These are phyloP conservation scores for Xenopus petersii DNA, from an alignment of 2,797 vertebrate species.

Conservation along the genomic window DNA sequence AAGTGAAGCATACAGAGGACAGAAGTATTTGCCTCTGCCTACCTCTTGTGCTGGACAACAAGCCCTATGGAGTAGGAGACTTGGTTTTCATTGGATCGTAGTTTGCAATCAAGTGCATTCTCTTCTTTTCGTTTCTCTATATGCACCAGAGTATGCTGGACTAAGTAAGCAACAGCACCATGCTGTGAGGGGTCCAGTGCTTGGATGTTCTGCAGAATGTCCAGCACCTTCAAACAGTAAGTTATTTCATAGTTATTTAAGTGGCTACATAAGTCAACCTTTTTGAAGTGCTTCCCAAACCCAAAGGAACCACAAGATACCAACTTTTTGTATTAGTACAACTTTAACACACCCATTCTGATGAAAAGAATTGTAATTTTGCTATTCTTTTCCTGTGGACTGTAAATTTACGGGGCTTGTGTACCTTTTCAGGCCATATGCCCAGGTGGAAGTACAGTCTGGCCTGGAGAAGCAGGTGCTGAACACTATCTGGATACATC, in stretches of 20 bases:
- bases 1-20: too few species aligned
- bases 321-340: too few species aligned
- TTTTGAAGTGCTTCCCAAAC: too few species aligned
- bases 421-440: constrained; percentile 98
- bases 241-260: too few species aligned
- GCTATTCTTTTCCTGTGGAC: too few species aligned
- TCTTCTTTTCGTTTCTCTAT: constrained; percentile 93
- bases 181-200: constrained; percentile 93
- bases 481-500: constrained; percentile 95
- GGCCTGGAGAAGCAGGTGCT: constrained; percentile 93
- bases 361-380: too few species aligned
- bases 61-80: constrained; percentile 89
- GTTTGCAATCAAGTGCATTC: constrained; percentile 81
- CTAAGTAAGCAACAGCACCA: constrained; percentile 89
- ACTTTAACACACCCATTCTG: too few species aligned
- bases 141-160: constrained; percentile 94
- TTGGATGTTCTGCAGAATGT: constrained; percentile 96
- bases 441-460: constrained; percentile 96
- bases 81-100: constrained; percentile 79
- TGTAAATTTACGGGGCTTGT: background rate
- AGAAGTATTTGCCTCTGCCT: constrained; percentile 34
- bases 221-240: constrained; percentile 78
- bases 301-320: too few species aligned
- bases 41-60: constrained; percentile 97
- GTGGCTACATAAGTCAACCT: too few species aligned